A percentile compares a stretch with the other conserved stretches of the same genome.
Evolutionary conservation across 2,113 vertebrate species (phyloP).

Genomic region (Anarhynchus alexandrinus): DNA sequence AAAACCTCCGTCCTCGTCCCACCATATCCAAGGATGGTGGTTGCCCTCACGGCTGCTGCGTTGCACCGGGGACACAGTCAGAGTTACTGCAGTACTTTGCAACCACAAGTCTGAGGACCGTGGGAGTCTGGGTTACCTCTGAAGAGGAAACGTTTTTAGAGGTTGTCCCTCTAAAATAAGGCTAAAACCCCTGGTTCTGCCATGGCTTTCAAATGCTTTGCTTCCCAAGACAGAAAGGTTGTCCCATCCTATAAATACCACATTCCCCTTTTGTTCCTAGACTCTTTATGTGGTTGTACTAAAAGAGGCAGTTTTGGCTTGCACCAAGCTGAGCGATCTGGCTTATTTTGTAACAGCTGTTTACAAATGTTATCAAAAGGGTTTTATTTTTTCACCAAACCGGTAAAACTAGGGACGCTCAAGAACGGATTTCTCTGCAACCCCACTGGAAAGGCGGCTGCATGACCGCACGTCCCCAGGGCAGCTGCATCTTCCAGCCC

Average conservation of each 20-base stretch:
- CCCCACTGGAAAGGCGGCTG: background rate
- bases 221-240: background rate
- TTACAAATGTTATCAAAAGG: background rate
- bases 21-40: background rate
- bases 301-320: background rate
- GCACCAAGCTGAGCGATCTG: background rate
- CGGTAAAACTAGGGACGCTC: background rate
- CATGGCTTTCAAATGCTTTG: background rate
- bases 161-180: background rate
- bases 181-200: background rate
- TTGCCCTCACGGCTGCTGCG: background rate
- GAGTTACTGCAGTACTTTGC: background rate
- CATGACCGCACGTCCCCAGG: background rate
- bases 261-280: background rate
- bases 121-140: background rate
- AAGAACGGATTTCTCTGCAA: background rate
- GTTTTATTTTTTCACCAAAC: background rate
- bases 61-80: no score
- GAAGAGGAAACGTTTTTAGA: background rate
- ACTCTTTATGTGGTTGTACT: background rate
- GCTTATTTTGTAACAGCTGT: background rate
- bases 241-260: background rate
- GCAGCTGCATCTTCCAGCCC: background rate
- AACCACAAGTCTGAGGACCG: background rate
- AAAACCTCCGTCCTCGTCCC: background rate